These are phyloP conservation scores for Myotis brandtii DNA, from an alignment of 2,113 vertebrate genomes.

Conservation along the genomic window DNA sequence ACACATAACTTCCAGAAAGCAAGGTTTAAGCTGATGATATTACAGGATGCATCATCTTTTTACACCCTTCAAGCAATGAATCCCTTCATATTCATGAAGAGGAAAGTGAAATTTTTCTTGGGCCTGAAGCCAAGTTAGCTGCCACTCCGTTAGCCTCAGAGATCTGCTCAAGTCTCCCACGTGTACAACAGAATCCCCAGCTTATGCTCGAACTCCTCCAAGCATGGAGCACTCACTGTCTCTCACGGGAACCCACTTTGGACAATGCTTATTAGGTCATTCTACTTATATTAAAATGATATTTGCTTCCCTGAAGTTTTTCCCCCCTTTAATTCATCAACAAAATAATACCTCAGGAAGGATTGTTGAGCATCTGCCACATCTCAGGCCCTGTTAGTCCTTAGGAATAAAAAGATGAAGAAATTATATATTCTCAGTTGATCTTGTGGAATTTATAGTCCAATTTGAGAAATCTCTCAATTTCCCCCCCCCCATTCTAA, in stretches of 20 bases:
- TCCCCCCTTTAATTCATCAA: background rate
- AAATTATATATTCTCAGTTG: background rate
- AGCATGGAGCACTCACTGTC: background rate
- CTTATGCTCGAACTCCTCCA: background rate
- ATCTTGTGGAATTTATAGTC: background rate
- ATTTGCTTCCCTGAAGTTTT: background rate
- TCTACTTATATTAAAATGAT: background rate
- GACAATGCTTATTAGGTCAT: background rate
- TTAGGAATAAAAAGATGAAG: constrained; percentile 16
- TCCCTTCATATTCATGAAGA: background rate
- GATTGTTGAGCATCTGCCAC: background rate
- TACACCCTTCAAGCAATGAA: background rate
- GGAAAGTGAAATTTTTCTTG: background rate
- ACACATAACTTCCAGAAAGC: background rate
- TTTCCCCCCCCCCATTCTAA: background rate
- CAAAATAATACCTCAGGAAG: background rate
- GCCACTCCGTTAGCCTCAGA: background rate
- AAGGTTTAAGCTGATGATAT: background rate
- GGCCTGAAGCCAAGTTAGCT: background rate
- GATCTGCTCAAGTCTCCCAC: background rate
- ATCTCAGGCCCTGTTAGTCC: background rate
- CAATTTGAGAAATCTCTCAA: background rate
- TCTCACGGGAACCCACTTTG: background rate
- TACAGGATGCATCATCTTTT: background rate
- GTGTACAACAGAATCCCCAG: background rate